Evolutionary conservation across 2,113 vertebrate genomes (phyloP), one percentile per base, ranked within the genome.

Genomic region (Nesoenas mayeri): DNA sequence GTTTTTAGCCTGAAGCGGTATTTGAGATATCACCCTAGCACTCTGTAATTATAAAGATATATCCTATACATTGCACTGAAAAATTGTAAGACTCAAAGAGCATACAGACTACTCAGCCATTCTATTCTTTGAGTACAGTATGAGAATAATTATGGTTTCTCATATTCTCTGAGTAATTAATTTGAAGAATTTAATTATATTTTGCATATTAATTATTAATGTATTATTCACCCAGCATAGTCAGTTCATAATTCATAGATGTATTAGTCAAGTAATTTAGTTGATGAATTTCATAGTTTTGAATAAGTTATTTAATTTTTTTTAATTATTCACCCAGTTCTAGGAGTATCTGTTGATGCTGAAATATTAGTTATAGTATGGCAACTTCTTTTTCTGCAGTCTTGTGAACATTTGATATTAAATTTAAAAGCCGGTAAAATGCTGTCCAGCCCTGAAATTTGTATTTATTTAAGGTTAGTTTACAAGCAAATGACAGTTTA

Each of bases 161-260:
- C 82, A 85, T 95, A 96, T 95, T 95, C 96, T 97, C 92, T 1
- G n/a, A 95, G 92, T 97, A 97, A 97, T 97, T 97, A 97, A 96
- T 94, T 96, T 96, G 96, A 92, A 86, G 92, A 96, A 97, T 97
- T 96, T 95, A 94, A 97, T 97, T 97, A 97, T 97, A 95, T 97
- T 96, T 96, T 96, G 95, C 93, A 95, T 95, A 95, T 97, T 96
- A 97, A 97, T 97, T 97, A 95, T 97, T 97, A 96, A 97, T 96
- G 87, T 91, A 97, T 95, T 97, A 95, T 96, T 96, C 96, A 96
- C 91, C 90, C 84, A 62, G 92, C 93, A 84, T 80, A 89, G 89
- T 84, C 92, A 88, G 86, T 95, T 93, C 88, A 93, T 97, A 97
- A 96, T 96, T 97, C 94, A 97, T 96, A 91, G 80, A 96, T 80